Evolutionary conservation across 2,888 invertebrate species (phyloP).

Genomic region (Drosophila paramelanica): DNA sequence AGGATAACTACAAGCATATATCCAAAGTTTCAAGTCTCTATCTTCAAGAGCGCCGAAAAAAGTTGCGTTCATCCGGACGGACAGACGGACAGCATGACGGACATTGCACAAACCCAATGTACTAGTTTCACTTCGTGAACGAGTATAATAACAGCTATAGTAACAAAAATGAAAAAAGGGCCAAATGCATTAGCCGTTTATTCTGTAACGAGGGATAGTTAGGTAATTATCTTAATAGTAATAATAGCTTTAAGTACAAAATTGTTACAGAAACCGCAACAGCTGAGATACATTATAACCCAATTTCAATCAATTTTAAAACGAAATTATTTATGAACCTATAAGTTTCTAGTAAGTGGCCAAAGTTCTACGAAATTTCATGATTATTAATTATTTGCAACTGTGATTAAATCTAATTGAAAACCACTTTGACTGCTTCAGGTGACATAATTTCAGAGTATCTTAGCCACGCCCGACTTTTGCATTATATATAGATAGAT

Average conservation of each 20-base stretch:
- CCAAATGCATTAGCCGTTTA: neutral
- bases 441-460: constrained; percentile 10
- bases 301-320: no score
- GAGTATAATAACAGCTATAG: neutral
- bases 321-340: no score
- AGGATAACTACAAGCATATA: no score
- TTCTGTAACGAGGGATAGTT: neutral
- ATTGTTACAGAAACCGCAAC: no score
- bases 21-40: no score
- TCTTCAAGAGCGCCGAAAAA: no score
- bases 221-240: neutral
- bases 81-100: no score
- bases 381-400: neutral
- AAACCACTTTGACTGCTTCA: constrained; percentile 3
- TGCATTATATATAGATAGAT: neutral
- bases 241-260: neutral
- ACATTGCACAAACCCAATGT: no score
- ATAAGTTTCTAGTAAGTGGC: neutral
- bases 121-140: no score
- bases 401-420: constrained; percentile 16
- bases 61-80: no score
- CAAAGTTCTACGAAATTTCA: neutral
- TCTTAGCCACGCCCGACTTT: neutral
- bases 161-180: neutral
- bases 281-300: no score